Evolutionary conservation across 2,888 invertebrate species (phyloP), one percentile per base, ranked within the genome.

Genomic region (Mimumesa dahlbomi): DNA sequence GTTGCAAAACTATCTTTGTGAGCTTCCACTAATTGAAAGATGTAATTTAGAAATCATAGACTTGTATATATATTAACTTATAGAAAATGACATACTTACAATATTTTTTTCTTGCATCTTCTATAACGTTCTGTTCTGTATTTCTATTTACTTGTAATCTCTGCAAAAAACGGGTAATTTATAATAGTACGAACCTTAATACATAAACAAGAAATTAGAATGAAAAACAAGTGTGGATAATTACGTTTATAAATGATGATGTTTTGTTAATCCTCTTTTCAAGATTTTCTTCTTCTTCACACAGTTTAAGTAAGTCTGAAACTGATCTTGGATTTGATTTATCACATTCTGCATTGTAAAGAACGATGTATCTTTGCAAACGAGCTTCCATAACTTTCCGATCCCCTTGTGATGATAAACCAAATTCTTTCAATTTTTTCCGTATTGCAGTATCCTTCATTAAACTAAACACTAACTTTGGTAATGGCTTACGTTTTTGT

Each of bases 281-380:
- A 16, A 86, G 68, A 52, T 80, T 80, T 63, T 90, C 90, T 68
- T 90, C 90, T 34, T 86, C 83, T 31, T 90, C 89, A 22, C 90
- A 88, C 62, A 89, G 89, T 34, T 85, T 87, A 29, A 90, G 74
- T 53, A 91, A 75, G 48, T 90, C 90, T 3, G 81, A 48, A n/a
- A 89, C 65, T 13, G 90, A 70, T 71, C 90, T 82, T 0, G 91
- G 91, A 50, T 87, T 82, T 3, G 84, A 56, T 61, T 89, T 89
- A 77, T 91, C 91, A 82, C 91, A 91, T 71, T 91, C 91, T 4
- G 90, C 86, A 72, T 91, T 91, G 74, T 90, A 90, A 14, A 90
- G 73, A 11, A 87, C 78, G 2, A 84, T 86, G 46, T 88, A 90
- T 71, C 86, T 88, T 62, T 89, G 87, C 56, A 90, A 84, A 31